Evolutionary conservation across 2,113 vertebrate genomes (phyloP), one percentile per base, ranked within the genome.

Genomic region (Pseudorectes ferrugineus): DNA sequence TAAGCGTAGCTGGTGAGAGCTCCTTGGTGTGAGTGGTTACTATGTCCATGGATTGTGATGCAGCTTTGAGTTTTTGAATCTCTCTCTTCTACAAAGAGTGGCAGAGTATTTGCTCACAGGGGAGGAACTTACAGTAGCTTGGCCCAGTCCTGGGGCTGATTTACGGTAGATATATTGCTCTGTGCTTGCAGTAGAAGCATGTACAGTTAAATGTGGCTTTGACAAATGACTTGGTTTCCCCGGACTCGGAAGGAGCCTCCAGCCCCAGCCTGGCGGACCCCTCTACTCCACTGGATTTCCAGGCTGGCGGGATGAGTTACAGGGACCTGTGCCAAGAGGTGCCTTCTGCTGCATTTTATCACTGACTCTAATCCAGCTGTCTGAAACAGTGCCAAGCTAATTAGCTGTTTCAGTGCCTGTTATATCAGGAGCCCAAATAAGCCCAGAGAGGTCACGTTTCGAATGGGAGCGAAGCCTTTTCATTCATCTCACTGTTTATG

Each of bases 351-450:
- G 79, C 82, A 88, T 78, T 97, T 97, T 93, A 91, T 97, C 96
- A 97, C 89, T 97, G 93, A 92, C 90, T 95, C 92, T 57, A 91
- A 97, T 96, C 94, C 95, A 96, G 95, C 86, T 93, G 91, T 92
- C 96, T 97, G 98, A 98, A 97, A 84, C 5, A 1, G 17, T 90
- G 97, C 97, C 98, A 98, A 98, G 68, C 94, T 97, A 98, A 98
- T 98, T 97, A 98, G 96, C 92, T 95, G 93, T 96, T 96, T 97
- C 96, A 95, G 54, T 95, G 95, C 84, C 93, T 98, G 91, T 92
- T 97, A 46, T 79, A 96, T 93, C 89, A 92, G 95, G 80, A 97
- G 89, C 85, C 77, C 67, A 92, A 96, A 92, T 77, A 96, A 97
- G 76, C 85, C 84, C 85, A 85, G 94, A 95, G 94, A 97, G 96